These are phyloP conservation scores for Schizopygopsis pylzovi DNA, from an alignment of 2,797 vertebrate species.

Conservation along the genomic window DNA sequence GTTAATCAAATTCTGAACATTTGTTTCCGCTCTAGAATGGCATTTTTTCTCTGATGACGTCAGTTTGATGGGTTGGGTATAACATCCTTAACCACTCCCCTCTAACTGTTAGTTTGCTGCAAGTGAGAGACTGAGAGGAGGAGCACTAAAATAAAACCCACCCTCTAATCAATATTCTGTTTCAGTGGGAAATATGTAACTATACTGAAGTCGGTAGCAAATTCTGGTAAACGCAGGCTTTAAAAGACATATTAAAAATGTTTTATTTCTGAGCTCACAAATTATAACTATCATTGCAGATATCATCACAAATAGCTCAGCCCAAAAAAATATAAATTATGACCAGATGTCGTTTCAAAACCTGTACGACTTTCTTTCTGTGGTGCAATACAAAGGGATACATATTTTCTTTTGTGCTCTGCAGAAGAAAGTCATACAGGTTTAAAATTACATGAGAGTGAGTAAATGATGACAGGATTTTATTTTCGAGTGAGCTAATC, in stretches of 20 bases:
- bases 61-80: not conserved
- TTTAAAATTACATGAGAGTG: not conserved
- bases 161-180: not conserved
- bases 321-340: not conserved
- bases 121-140: not conserved
- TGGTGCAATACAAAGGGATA: not conserved
- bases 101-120: not conserved
- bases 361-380: not conserved
- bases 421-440: not conserved
- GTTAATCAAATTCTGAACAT: not conserved
- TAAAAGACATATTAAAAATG: not conserved
- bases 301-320: not conserved
- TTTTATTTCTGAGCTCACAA: not conserved
- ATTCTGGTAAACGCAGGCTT: not conserved
- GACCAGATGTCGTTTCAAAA: not conserved
- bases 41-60: not conserved
- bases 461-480: slow-evolving; percentile 1
- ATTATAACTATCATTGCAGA: not conserved
- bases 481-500: not conserved
- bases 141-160: not conserved
- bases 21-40: not conserved
- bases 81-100: not conserved
- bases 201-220: not conserved
- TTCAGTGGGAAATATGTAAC: not conserved
- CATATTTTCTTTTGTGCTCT: not conserved